Percentiles rank a stretch among this genome's conserved stretches.
These are phyloP conservation scores for Diadophis punctatus DNA, from an alignment of 2,113 vertebrate species.

Conservation along the genomic window DNA sequence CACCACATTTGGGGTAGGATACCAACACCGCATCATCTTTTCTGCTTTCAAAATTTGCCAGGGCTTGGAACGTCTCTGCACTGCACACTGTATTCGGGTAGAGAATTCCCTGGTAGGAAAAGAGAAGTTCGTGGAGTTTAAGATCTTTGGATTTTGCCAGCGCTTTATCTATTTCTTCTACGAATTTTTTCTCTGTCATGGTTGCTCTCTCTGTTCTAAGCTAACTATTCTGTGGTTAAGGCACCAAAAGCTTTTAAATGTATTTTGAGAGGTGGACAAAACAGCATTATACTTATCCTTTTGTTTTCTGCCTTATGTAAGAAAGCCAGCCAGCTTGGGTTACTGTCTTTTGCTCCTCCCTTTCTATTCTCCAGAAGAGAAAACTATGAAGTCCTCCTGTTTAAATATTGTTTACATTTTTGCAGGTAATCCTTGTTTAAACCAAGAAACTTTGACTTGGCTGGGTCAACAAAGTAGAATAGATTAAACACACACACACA, in stretches of 20 bases:
- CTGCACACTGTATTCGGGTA: conserved; percentile 63
- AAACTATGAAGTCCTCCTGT: background rate
- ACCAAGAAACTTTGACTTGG: background rate
- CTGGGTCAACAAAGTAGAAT: background rate
- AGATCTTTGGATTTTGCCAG: conserved; percentile 36
- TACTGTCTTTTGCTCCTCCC: background rate
- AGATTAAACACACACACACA: background rate
- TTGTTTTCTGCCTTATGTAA: background rate
- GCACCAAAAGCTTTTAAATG: conserved; percentile 17
- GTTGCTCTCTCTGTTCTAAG: background rate
- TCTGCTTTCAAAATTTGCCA: conserved; percentile 62
- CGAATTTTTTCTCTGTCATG: conserved; percentile 29
- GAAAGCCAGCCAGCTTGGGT: background rate
- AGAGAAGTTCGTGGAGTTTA: conserved; percentile 64
- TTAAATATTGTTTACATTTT: background rate
- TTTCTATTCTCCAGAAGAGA: conserved; percentile 7
- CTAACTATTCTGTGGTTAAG: background rate
- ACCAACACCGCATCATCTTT: conserved; percentile 68
- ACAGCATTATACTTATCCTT: background rate
- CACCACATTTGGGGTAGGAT: conserved; percentile 75
- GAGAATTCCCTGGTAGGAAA: conserved; percentile 54
- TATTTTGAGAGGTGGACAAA: conserved; percentile 13
- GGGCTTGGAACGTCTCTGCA: conserved; percentile 48
- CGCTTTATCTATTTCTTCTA: conserved; percentile 17
- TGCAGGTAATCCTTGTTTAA: background rate